Percentiles rank a stretch among this genome's conserved stretches.
These are phyloP conservation scores for Macroramphosus scolopax DNA, from an alignment of 2,797 vertebrate species.

Conservation along the genomic window DNA sequence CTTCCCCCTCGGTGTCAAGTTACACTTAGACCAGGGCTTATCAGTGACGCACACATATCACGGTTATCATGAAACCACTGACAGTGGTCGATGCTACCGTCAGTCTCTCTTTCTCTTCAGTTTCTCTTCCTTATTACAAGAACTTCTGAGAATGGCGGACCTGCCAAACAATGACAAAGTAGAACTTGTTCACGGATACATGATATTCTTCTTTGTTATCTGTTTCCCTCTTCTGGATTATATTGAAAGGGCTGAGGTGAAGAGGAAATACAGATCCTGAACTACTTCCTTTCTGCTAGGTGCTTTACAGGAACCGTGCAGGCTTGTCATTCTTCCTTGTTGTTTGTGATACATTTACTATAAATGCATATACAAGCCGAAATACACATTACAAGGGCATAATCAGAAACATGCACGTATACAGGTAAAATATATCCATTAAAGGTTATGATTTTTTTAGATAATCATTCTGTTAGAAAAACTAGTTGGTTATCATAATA, in stretches of 20 bases:
- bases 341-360: too few species aligned
- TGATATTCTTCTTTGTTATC: slow-evolving; percentile 26
- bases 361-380: too few species aligned
- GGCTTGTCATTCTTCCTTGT: slow-evolving; percentile 7
- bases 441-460: too few species aligned
- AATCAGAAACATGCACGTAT: too few species aligned
- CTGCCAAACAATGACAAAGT: slow-evolving; percentile 24
- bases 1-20: too few species aligned
- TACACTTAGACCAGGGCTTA: too few species aligned
- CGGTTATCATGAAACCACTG: too few species aligned
- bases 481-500: not conserved
- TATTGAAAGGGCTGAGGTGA: slow-evolving; percentile 35
- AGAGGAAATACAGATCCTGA: slow-evolving; percentile 37
- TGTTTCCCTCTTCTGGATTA: slow-evolving; percentile 51
- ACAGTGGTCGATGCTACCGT: too few species aligned
- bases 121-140: not conserved
- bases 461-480: too few species aligned
- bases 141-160: slow-evolving; percentile 25
- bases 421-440: too few species aligned
- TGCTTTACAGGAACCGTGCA: slow-evolving; percentile 40
- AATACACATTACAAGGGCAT: too few species aligned
- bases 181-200: slow-evolving; percentile 37
- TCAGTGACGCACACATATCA: too few species aligned
- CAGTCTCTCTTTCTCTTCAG: not conserved
- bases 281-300: slow-evolving; percentile 19